Evolutionary conservation across 2,888 invertebrate species (phyloP), one percentile per base, ranked within the genome.

Genomic region (Dynastes maya): DNA sequence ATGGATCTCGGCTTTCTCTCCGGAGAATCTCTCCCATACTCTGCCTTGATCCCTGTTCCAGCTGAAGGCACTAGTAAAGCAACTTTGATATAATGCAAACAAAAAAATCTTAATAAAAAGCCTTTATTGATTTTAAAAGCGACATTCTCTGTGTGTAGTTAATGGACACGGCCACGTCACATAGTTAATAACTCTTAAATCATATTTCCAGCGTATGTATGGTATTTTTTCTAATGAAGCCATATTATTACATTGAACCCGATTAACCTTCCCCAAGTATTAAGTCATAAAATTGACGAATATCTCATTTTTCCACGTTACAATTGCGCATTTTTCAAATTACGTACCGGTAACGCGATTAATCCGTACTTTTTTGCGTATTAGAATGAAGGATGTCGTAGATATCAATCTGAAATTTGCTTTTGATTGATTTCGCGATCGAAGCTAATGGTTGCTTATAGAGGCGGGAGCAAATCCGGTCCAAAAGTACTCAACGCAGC

Each of bases 321-420:
- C 37, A 71, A 58, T 71, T 71, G 58, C 16, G n/a, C 71, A 71
- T 71, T 71, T 71, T 22, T 70, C 68, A 51, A 51, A 70, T 70
- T 70, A 70, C 68, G 29, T 40, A 29, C 65, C 5, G 5, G 9
- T 37, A 67, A 45, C 9, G 29, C 53, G 53, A 51, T 70, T 70
- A 58, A 29, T n/a, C 29, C n/a, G 9, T 29, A n/a, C 27, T 53
- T 70, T 70, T 70, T 70, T 32, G 22, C 32, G 49, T 40, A 40
- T 58, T 55, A 32, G 27, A 71, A 71, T 55, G 71, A 71, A 37
- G 37, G 37, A 71, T 55, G 58, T 71, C 22, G 32, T n/a, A 71
- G 71, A 55, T 58, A 71, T 71, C 58, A 55, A 71, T 58, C 71
- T 71, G 13, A 71, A 71, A 71, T 71, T 71, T 37, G 71, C 32